Evolutionary conservation across 30 jellyfish, hydroid and myxozoan genomes (phyloP), one percentile per base, ranked within the genome.

Genomic region (Aurelia sp.): DNA sequence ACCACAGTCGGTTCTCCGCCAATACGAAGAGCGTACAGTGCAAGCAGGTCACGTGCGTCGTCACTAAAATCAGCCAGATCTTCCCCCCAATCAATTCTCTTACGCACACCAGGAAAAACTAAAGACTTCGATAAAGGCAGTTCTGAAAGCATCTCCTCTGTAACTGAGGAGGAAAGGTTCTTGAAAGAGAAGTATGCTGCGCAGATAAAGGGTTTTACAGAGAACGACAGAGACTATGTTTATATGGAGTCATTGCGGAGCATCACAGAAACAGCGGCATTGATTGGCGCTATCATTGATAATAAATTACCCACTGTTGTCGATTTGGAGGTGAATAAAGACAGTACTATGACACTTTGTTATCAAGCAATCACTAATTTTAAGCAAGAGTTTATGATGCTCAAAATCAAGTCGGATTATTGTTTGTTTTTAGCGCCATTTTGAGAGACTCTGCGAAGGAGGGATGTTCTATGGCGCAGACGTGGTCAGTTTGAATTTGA

Each of bases 361-460:
- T 91, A 91, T 47, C 97, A 91, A 76, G 71, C 82, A 60, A 48
- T 90, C 12, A 74, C 50, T 24, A 53, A 81, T 70, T 90, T 90
- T 80, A 91, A 91, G 19, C 97, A 91, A 60, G 91, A 82, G 21
- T 91, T 91, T 48, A 91, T 91, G 97, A 91, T 82, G 96, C 82
- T 91, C 81, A 80, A 70, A 24, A 64, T 91, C 31, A 77, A 91
- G 66, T 83, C 97, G 19, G 86, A 80, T 68, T 78, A 91, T 55
- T 83, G 90, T 63, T 48, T 89, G 86, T 84, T 83, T 44, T 73
- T 91, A 11, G 92, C 92, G 35, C 92, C 92, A 27, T 83, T 83
- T 30, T 83, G 62, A 83, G 27, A 16, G 55, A 44, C 55, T 2
- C 15, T 44, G 50, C 50, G 50, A 38, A 38, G 50, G 50, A 38